Conservation (phyloP, 2,888 invertebrate species). For the Harpagoxenus sublaevis region DNA sequence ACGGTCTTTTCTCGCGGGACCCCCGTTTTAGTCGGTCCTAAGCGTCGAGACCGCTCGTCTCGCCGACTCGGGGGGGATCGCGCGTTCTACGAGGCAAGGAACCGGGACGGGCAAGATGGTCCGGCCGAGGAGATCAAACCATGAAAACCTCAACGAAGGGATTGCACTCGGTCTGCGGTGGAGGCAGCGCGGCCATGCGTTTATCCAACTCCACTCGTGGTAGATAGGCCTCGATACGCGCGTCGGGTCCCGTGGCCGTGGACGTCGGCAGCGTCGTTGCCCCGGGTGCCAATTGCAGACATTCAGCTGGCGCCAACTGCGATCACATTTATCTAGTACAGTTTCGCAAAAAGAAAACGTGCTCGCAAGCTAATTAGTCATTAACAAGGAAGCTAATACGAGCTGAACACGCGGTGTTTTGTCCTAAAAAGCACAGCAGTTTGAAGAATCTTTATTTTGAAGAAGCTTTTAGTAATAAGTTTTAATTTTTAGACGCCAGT, state of each 20-base stretch:
- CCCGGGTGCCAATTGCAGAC: conserved; percentile 79
- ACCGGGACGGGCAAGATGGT: conserved; percentile 22
- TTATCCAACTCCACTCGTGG: conserved; percentile 83
- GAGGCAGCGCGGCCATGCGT: conserved; percentile 78
- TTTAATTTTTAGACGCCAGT: neutral
- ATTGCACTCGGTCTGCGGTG: conserved; percentile 82
- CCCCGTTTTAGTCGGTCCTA: neutral
- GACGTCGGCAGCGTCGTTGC: conserved; percentile 61
- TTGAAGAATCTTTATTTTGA: neutral
- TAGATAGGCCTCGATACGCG: conserved; percentile 80
- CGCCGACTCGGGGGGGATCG: neutral
- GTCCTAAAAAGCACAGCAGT: neutral
- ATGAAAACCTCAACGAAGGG: conserved; percentile 82
- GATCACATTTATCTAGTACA: conserved; percentile 54
- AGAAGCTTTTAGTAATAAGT: neutral
- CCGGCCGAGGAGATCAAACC: conserved; percentile 71
- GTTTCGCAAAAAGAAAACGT: neutral
- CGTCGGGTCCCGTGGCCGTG: conserved; percentile 72
- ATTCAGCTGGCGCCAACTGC: conserved; percentile 82
- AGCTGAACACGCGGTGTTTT: neutral
- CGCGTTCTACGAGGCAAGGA: conserved; percentile 8
- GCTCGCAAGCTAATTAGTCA: neutral
- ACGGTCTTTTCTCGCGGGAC: conserved; percentile 29
- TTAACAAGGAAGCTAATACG: neutral
- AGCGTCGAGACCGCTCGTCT: neutral